These are phyloP conservation scores for Apaloderma vittatum DNA, from an alignment of 2,113 vertebrate species.

Conservation along the genomic window DNA sequence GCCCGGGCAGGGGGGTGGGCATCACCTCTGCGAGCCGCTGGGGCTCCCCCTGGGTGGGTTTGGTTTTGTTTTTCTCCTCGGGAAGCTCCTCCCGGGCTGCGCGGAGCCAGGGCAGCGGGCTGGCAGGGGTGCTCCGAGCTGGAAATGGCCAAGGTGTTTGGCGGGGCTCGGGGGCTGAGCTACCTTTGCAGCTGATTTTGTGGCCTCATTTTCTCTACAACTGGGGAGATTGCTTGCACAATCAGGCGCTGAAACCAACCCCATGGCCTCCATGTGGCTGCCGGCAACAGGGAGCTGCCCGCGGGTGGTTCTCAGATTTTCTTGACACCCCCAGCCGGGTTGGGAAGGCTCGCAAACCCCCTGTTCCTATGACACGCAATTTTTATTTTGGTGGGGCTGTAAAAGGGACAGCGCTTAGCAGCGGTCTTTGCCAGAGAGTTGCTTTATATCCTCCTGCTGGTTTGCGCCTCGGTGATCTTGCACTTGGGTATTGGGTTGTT, in stretches of 20 bases:
- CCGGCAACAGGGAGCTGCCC: too few species aligned
- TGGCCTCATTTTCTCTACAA: too few species aligned
- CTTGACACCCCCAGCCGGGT: accelerated
- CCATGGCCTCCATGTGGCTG: too few species aligned
- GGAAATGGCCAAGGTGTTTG: accelerated
- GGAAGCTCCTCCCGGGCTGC: too few species aligned
- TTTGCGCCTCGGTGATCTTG: accelerated
- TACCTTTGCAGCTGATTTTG: background rate
- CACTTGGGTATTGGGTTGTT: background rate
- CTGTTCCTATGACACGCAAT: background rate
- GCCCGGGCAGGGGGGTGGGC: background rate
- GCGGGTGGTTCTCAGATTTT: accelerated
- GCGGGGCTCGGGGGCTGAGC: accelerated
- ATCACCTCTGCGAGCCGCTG: too few species aligned
- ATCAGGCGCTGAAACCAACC: too few species aligned
- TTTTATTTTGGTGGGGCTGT: background rate
- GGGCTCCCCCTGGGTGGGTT: too few species aligned
- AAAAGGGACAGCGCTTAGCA: accelerated
- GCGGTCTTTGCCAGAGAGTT: background rate
- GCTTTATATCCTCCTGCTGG: background rate
- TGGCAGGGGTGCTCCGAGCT: accelerated
- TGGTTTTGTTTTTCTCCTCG: too few species aligned
- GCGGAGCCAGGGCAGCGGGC: too few species aligned
- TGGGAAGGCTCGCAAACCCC: accelerated
- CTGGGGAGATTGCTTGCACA: too few species aligned